Percentiles rank a stretch among this genome's conserved stretches.
phyloP scores from a whole-genome alignment of 2,113 vertebrate genomes.

The Smithornis capensis region DNA sequence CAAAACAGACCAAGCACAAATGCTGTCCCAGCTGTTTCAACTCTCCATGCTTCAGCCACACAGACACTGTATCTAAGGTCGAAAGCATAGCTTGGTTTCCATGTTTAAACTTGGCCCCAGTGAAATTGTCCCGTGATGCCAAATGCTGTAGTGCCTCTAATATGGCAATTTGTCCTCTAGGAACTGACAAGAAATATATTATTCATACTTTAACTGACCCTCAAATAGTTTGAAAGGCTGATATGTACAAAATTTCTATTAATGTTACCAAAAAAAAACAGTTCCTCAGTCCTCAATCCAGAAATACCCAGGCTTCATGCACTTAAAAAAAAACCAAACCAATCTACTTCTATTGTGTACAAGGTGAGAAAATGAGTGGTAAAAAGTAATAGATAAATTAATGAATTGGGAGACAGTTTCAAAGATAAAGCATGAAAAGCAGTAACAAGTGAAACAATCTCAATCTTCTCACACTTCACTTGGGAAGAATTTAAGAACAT shows the following conservation, averaged over 20 bases:
- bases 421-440: neutral
- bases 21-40: slow-evolving; percentile 39
- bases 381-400: neutral
- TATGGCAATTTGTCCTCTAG: neutral
- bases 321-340: neutral
- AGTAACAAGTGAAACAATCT: neutral
- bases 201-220: neutral
- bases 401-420: neutral
- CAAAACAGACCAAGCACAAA: slow-evolving; percentile 18
- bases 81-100: slow-evolving; percentile 19
- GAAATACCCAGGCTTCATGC: rapidly evolving
- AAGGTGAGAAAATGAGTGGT: neutral
- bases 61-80: neutral
- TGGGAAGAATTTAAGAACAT: neutral
- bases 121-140: neutral
- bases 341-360: neutral
- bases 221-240: neutral
- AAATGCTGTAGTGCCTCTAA: neutral
- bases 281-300: neutral
- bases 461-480: neutral
- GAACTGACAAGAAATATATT: neutral
- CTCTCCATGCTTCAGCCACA: neutral
- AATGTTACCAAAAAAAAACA: neutral
- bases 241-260: neutral
- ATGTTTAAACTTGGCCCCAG: neutral